Conservation (phyloP, 1,140 invertebrate genomes). For the Micrasema minimum region DNA sequence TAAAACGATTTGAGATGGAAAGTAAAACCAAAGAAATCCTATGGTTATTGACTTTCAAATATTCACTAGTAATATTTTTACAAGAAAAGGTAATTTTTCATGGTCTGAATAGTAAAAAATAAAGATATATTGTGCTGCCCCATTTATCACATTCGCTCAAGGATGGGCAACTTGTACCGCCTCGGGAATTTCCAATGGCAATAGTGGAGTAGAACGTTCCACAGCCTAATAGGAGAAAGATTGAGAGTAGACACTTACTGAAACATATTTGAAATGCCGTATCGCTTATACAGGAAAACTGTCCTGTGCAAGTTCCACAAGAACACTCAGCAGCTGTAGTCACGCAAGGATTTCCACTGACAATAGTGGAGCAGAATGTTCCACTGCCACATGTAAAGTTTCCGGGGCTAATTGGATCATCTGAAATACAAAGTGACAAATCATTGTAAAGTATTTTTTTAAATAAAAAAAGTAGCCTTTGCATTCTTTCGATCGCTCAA, state of each 20-base stretch:
- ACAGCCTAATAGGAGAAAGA: too few relatives aligned
- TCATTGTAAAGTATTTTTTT: too few relatives aligned
- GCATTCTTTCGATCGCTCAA: too few relatives aligned
- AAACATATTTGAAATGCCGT: constrained; percentile 14
- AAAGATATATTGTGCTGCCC: too few relatives aligned
- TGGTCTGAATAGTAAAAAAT: not conserved
- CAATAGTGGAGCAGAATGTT: not conserved
- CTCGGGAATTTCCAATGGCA: too few relatives aligned
- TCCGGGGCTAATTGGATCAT: not conserved
- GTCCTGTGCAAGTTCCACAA: not conserved
- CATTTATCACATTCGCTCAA: too few relatives aligned
- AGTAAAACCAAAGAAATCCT: not conserved
- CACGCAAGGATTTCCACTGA: not conserved
- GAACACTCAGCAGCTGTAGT: not conserved
- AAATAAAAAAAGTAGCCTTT: too few relatives aligned
- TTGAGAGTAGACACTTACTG: constrained; percentile 4
- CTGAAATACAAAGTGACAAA: constrained; percentile 20
- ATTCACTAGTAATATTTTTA: not conserved
- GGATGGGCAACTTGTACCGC: too few relatives aligned
- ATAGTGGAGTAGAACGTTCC: too few relatives aligned
- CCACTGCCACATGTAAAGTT: not conserved
- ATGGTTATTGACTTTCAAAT: not conserved
- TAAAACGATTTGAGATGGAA: not conserved
- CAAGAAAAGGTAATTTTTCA: not conserved
- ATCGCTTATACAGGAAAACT: constrained; percentile 1